These are phyloP conservation scores for Mercenaria mercenaria DNA, from an alignment of 1,140 invertebrate genomes.

Conservation along the genomic window DNA sequence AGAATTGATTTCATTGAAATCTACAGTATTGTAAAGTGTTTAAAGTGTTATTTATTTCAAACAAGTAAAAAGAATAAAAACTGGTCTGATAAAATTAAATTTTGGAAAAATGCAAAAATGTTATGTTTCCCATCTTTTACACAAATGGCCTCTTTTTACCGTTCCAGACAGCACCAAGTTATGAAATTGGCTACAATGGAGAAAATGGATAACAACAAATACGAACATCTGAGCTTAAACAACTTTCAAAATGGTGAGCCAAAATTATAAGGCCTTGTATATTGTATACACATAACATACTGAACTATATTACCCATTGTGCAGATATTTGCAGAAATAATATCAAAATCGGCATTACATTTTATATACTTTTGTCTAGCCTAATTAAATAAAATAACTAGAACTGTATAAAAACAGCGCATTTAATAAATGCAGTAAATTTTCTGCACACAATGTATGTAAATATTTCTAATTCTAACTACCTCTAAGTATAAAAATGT, in stretches of 20 bases:
- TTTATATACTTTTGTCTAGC: not conserved
- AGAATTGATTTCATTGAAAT: too few species aligned
- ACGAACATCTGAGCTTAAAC: not conserved
- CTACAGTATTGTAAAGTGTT: too few species aligned
- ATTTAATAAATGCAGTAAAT: not conserved
- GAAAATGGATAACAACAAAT: too few species aligned
- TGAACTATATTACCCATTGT: not conserved
- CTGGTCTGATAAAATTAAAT: too few species aligned
- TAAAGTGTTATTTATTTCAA: too few species aligned
- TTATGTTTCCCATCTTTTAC: too few species aligned
- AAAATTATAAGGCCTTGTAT: too few species aligned
- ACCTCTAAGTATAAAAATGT: not conserved
- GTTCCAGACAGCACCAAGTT: too few species aligned
- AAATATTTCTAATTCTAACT: not conserved
- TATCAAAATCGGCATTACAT: not conserved
- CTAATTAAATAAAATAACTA: not conserved
- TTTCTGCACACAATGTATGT: not conserved
- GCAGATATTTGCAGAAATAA: slow-evolving; percentile 3
- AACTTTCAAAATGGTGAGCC: not conserved
- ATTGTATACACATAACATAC: not conserved
- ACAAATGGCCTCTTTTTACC: too few species aligned
- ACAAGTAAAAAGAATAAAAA: too few species aligned
- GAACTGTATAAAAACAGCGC: not conserved
- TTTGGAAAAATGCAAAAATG: too few species aligned
- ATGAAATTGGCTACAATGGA: too few species aligned